Evolutionary conservation across 2,113 vertebrate species (phyloP).

Genomic region (Melanotaenia duboulayi): DNA sequence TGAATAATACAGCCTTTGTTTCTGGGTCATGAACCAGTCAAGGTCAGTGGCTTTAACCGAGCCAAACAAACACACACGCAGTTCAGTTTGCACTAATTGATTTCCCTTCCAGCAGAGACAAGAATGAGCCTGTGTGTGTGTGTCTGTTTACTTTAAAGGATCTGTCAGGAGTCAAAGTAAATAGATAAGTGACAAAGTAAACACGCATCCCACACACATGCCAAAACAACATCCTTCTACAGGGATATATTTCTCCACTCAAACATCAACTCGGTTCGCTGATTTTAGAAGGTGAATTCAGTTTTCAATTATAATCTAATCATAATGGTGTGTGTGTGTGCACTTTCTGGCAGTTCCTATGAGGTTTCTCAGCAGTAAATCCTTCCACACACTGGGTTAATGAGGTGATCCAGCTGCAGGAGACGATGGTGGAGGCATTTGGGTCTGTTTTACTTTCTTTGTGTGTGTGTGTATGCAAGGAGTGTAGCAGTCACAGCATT

Average conservation of each 20-base stretch:
- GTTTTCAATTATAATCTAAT: conserved; percentile 17
- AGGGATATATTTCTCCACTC: background rate
- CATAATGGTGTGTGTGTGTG: conserved; percentile 14
- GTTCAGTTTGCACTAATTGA: conserved; percentile 65
- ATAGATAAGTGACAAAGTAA: conserved; percentile 73
- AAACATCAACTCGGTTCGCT: background rate
- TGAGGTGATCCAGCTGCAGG: conserved; percentile 67
- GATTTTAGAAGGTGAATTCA: conserved; percentile 8
- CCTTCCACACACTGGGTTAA: conserved; percentile 59
- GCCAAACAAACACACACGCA: conserved; percentile 60
- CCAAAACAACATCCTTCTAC: conserved; percentile 11
- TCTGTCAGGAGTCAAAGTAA: conserved; percentile 68
- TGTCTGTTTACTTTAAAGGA: conserved; percentile 66
- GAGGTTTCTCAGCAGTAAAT: conserved; percentile 49
- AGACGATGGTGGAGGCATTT: conserved; percentile 9
- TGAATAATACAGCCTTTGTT: conserved; percentile 70
- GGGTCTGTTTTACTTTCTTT: conserved; percentile 2
- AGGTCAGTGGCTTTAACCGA: conserved; percentile 64
- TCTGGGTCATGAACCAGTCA: conserved; percentile 57
- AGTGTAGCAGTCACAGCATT: background rate
- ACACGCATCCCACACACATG: conserved; percentile 34
- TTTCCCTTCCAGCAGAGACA: conserved; percentile 42
- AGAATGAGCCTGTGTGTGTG: conserved; percentile 18
- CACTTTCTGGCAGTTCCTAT: background rate
- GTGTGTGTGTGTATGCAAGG: conserved; percentile 2